phyloP scores from a whole-genome alignment of 2,797 vertebrate species.

The Sebastes oblongus region DNA sequence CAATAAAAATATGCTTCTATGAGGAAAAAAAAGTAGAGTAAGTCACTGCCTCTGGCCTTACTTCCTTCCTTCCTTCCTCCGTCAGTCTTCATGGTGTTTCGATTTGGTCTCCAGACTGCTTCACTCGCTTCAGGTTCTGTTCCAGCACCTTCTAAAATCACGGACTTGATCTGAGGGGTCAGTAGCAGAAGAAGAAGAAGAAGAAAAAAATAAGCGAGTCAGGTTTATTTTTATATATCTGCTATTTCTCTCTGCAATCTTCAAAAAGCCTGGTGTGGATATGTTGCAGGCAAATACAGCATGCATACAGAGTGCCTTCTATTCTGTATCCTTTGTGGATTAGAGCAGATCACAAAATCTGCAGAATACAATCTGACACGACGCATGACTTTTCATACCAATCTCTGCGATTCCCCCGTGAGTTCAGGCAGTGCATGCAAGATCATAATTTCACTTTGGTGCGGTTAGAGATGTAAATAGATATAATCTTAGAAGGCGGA shows the following conservation, averaged over 20 bases:
- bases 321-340: conserved; percentile 47
- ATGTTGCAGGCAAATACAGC: conserved; percentile 28
- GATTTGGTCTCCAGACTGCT: conserved; percentile 62
- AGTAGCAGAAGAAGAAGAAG: not conserved
- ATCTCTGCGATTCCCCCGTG: conserved; percentile 35
- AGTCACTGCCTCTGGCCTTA: conserved; percentile 21
- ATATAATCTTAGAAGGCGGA: conserved; percentile 60
- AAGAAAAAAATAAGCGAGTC: not conserved
- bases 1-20: not conserved
- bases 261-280: conserved; percentile 2
- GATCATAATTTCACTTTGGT: conserved; percentile 65
- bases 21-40: not conserved
- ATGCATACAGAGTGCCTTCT: conserved; percentile 8
- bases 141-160: conserved; percentile 68
- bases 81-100: conserved; percentile 72
- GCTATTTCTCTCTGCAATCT: conserved; percentile 10
- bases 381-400: conserved; percentile 37
- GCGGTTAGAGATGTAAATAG: conserved; percentile 60
- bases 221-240: not conserved
- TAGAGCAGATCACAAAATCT: conserved; percentile 49
- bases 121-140: conserved; percentile 64
- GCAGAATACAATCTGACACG: conserved; percentile 44
- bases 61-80: conserved; percentile 58
- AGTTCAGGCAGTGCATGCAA: conserved; percentile 33
- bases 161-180: conserved; percentile 57